Evolutionary conservation across 2,797 vertebrate genomes (phyloP).

Genomic region (Sebastolobus alascanus): DNA sequence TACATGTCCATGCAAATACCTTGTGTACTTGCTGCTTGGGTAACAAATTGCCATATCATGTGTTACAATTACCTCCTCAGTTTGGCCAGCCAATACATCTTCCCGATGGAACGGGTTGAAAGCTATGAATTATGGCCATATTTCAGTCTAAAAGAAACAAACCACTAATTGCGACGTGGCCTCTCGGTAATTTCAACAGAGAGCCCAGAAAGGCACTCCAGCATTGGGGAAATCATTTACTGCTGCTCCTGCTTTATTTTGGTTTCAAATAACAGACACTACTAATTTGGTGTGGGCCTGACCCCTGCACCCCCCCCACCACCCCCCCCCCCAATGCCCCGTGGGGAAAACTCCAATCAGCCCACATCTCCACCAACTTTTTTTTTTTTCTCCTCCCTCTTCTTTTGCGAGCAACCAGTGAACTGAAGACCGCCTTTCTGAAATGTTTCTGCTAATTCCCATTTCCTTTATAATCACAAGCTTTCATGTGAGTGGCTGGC

Average conservation of each 20-base stretch:
- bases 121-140: conserved; percentile 91
- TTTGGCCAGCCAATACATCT: conserved; percentile 80
- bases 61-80: conserved; percentile 87
- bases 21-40: conserved; percentile 84
- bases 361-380: conserved; percentile 77
- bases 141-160: conserved; percentile 91
- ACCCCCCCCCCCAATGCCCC: conserved; percentile 67
- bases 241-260: conserved; percentile 92
- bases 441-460: conserved; percentile 95
- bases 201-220: conserved; percentile 83
- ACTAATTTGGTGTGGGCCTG: conserved; percentile 92
- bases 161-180: conserved; percentile 89
- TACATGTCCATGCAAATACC: conserved; percentile 80
- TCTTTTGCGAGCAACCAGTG: conserved; percentile 73
- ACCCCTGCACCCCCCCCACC: conserved; percentile 82
- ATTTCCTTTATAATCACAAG: conserved; percentile 96
- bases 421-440: conserved; percentile 85
- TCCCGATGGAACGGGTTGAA: conserved; percentile 86
- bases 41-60: conserved; percentile 90
- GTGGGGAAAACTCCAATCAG: conserved; percentile 91
- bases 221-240: conserved; percentile 88
- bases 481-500: conserved; percentile 91
- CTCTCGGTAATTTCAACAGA: conserved; percentile 85
- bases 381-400: conserved; percentile 26
- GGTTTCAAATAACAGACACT: conserved; percentile 94